These are phyloP conservation scores for Hephaestus fuliginosus DNA, from an alignment of 2,797 vertebrate species.

Conservation along the genomic window DNA sequence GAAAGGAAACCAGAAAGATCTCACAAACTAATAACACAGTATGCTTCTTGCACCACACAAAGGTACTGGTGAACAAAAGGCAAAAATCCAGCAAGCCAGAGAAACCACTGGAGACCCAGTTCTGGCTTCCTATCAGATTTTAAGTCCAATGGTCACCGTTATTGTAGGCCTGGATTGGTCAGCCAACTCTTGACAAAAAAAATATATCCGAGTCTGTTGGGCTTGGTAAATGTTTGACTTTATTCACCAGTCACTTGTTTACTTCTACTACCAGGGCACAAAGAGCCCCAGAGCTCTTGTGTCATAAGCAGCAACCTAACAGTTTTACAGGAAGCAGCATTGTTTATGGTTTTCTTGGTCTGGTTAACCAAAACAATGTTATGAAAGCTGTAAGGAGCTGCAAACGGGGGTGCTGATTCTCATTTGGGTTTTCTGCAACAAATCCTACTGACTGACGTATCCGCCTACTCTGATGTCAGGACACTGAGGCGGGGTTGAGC, in stretches of 20 bases:
- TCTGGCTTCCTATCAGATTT: conserved; percentile 31
- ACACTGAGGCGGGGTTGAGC: neutral
- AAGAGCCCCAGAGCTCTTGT: neutral
- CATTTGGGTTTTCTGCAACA: conserved; percentile 1
- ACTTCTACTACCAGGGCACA: neutral
- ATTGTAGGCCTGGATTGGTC: conserved; percentile 17
- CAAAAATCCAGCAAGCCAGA: neutral
- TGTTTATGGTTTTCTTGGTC: conserved; percentile 25
- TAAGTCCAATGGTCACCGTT: conserved; percentile 51
- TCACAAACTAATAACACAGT: conserved; percentile 6
- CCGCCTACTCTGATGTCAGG: conserved; percentile 14
- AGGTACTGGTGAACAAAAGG: neutral
- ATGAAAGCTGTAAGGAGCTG: conserved; percentile 40
- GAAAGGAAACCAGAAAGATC: neutral
- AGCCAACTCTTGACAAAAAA: conserved; percentile 38
- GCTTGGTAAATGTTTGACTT: conserved; percentile 69
- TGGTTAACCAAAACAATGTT: conserved; percentile 14
- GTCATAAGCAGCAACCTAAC: conserved; percentile 20
- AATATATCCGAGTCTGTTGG: neutral
- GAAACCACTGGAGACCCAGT: neutral
- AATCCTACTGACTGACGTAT: conserved; percentile 15
- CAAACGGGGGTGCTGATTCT: conserved; percentile 25
- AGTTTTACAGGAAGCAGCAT: conserved; percentile 57
- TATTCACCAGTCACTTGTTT: conserved; percentile 5
- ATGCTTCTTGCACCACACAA: neutral